Evolutionary conservation across 2,888 invertebrate species (phyloP), one percentile per base, ranked within the genome.

Genomic region (Orchestes rusci): DNA sequence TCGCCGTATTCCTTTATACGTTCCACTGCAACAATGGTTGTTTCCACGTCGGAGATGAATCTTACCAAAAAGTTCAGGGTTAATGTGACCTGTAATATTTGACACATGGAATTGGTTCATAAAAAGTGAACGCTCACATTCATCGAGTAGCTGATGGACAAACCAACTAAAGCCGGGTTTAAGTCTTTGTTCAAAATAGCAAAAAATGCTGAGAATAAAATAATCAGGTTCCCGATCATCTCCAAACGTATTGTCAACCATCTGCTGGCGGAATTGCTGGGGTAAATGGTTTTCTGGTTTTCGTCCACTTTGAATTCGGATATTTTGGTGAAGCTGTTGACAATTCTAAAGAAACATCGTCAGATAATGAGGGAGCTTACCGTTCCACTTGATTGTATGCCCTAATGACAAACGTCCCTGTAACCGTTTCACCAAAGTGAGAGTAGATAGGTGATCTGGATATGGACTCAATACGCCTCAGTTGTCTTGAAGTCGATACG

Each of bases 11-110:
- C 96, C 64, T 94, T 91, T 60, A 95, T 90, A 65, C 96, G 80
- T 69, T 96, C 96, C 1, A 96, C 93, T 3, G 94, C 88, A 1
- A 96, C 94, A 57, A 95, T 92, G 67, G 95, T 95, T 0, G 94
- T 92, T 73, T 96, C 95, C 33, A 96, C 84, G 63, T 95, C 94
- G 1, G 91, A 89, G 0, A 90, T 87, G 88, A 93, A 91, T 51
- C 94, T 75, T 19, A 96, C 93, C 58, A 96, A 72, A 89, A 93
- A 93, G 70, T 94, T 95, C 15, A 53, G 33, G 3, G 43, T 51
- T 33, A 42, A 34, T 7, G 49, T 53, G 20, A 52, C 34, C 41
- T 41, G n/a, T 8, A 39, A 15, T n/a, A n/a, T n/a, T n/a, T n/a
- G n/a, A n/a, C n/a, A n/a, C n/a, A n/a, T n/a, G n/a, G n/a, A n/a